Conservation (phyloP, 2,888 invertebrate genomes). For the Ramazzottius varieornatus region DNA sequence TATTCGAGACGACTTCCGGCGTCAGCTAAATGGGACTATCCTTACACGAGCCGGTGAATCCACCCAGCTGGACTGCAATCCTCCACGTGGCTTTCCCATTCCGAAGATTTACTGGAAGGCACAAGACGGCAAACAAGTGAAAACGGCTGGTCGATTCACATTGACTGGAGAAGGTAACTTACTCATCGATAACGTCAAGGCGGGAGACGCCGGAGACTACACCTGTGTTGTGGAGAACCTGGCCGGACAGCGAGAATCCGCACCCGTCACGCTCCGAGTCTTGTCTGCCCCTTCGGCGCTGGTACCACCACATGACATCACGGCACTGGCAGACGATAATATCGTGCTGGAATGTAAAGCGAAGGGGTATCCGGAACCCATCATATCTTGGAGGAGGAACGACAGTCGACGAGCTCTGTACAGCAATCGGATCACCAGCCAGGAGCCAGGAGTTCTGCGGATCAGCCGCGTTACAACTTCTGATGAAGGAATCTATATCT, state of each 20-base stretch:
- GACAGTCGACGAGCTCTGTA: slow-evolving; percentile 17
- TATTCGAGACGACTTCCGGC: slow-evolving; percentile 17
- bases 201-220: slow-evolving; percentile 68
- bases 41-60: slow-evolving; percentile 63
- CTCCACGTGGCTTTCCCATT: slow-evolving; percentile 66
- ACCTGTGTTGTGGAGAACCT: slow-evolving; percentile 72
- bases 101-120: slow-evolving; percentile 61
- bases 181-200: slow-evolving; percentile 61
- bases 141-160: slow-evolving; percentile 34
- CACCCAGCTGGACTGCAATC: slow-evolving; percentile 56
- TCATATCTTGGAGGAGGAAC: slow-evolving; percentile 14
- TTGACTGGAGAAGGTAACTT: slow-evolving; percentile 68
- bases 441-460: slow-evolving; percentile 15
- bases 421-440: slow-evolving; percentile 10
- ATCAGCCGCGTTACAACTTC: slow-evolving; percentile 17
- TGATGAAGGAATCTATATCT: slow-evolving; percentile 20
- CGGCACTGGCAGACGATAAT: slow-evolving; percentile 13
- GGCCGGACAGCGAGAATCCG: slow-evolving; percentile 46
- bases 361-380: slow-evolving; percentile 14
- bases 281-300: slow-evolving; percentile 15
- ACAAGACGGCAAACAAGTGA: slow-evolving; percentile 45
- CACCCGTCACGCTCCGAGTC: slow-evolving; percentile 17
- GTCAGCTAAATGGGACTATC: slow-evolving; percentile 30
- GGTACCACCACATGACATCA: slow-evolving; percentile 8
- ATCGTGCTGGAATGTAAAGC: slow-evolving; percentile 19